phyloP scores from a whole-genome alignment of 1,140 invertebrate species.

The Neuroterus valhalla region DNA sequence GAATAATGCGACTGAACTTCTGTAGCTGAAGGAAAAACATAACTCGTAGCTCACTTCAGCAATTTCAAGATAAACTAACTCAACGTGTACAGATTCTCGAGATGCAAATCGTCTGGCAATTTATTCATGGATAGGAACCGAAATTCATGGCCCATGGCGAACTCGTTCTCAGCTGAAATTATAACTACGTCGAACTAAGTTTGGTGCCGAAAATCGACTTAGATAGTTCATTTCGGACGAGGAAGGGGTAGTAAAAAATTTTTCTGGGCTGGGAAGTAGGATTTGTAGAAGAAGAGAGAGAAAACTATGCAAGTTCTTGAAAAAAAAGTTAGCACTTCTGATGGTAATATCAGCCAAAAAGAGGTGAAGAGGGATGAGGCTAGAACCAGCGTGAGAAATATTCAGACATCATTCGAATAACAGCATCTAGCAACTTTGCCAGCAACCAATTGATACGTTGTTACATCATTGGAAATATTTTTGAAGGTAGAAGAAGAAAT shows the following conservation, averaged over 20 bases:
- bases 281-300: conserved; percentile 2
- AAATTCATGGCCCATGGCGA: conserved; percentile 54
- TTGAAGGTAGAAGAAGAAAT: too few species aligned
- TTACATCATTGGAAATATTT: too few species aligned
- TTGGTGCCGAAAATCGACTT: not conserved
- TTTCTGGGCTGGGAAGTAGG: not conserved
- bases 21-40: not conserved
- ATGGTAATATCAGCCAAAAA: not conserved
- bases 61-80: not conserved
- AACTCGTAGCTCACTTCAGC: not conserved
- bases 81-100: conserved; percentile 35
- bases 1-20: not conserved
- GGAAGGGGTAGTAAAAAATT: not conserved
- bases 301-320: conserved; percentile 3
- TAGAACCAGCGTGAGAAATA: too few species aligned
- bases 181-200: conserved; percentile 49
- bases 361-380: not conserved
- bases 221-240: conserved; percentile 11
- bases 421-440: too few species aligned
- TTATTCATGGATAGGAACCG: conserved; percentile 67
- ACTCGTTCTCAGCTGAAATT: conserved; percentile 55
- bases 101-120: conserved; percentile 68
- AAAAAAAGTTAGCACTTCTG: conserved; percentile 12
- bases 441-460: too few species aligned
- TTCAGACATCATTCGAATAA: too few species aligned